Base-by-base conservation (phyloP, 2,113 vertebrate species). In the Pagrus major region DNA sequence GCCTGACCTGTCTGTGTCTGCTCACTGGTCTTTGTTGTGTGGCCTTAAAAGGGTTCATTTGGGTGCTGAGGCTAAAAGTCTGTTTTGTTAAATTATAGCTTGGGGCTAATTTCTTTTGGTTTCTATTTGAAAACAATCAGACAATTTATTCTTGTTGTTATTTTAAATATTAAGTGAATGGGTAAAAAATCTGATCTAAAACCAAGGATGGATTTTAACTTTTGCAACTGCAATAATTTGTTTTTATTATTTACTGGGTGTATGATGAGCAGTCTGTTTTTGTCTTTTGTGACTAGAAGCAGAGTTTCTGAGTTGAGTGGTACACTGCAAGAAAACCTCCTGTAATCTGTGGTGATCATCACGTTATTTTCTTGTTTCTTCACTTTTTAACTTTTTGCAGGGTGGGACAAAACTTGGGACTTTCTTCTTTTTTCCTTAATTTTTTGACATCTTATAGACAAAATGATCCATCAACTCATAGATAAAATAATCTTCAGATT, bases 1-100 rank as follows among this genome's bases (percentile, higher is more conserved):
- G n/a, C n/a, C n/a, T n/a, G n/a, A 71, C 75, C 47, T 18, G 42
- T 84, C 56, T 80, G 35, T 42, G 37, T 78, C 68, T 59, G 25
- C 23, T 71, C 31, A 11, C 20, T 27, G 10, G 6, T 58, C 71
- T 72, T 67, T 78, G 70, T 47, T 67, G 59, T 67, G 59, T 64
- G 64, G 52, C 59, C 35, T 54, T 47, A 46, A 23, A 61, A 75
- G 33, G 20, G 73, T 63, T 76, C 25, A 52, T 78, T 31, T 39
- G 63, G 39, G 44, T 27, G 14, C 31, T 25, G 44, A 56, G 49
- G 35, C 27, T 67, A 20, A 64, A 64, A 37, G 18, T 54, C 18
- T 69, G 51, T 35, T 54, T 54, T 54, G 33, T 61, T 71, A 66
- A 37, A 83, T 83, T 77, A 59, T 11, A 78, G 41, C 20, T 42